Evolutionary conservation across 2,113 vertebrate species (phyloP), one percentile per base, ranked within the genome.

Genomic region (Panthera tigris): DNA sequence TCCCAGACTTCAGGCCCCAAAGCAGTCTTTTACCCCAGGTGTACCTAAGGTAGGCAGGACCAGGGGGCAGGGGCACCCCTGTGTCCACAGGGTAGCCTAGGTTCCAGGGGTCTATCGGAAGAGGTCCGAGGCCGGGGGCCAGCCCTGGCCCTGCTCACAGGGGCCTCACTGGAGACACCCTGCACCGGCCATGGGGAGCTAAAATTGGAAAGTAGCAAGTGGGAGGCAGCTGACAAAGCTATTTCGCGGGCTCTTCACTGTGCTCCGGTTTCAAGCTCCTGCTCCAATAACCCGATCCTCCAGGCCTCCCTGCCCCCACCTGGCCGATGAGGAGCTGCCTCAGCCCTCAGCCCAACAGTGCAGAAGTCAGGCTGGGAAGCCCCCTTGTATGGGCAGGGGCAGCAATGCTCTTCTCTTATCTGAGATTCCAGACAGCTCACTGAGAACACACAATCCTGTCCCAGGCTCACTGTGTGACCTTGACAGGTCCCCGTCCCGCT

Each of bases 221-320:
- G 96, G 97, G 97, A 98, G 97, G 97, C 97, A 97, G 98, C 98
- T 98, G 98, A 98, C 97, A 95, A 91, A 95, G 97, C 97, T 97
- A 76, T 96, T 98, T 81, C 48, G 0, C 15, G 31, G 94, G 85
- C 94, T 97, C 96, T 91, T 87, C 88, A 10, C 87, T 0, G 5
- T 52, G 92, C 97, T 98, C 98, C 1, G 91, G 95, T 98, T 98
- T 98, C 98, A 98, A 61, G 66, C 94, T 97, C 95, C 92, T 97
- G 97, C 95, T 96, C 97, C 95, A 95, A 97, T 97, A 98, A 98
- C 97, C 97, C 23, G 96, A 98, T 97, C 97, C 95, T 79, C 25
- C 1, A n/a, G 94, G 94, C 92, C 79, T 83, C 97, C 90, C 96
- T 81, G 1, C 96, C 96, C 95, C 85, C 45, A 55, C 33, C 66